A percentile compares a stretch with the other conserved stretches of the same genome.
phyloP scores from a whole-genome alignment of 35 echinoderm and acorn worm genomes.

The Heliocidaris tuberculata region DNA sequence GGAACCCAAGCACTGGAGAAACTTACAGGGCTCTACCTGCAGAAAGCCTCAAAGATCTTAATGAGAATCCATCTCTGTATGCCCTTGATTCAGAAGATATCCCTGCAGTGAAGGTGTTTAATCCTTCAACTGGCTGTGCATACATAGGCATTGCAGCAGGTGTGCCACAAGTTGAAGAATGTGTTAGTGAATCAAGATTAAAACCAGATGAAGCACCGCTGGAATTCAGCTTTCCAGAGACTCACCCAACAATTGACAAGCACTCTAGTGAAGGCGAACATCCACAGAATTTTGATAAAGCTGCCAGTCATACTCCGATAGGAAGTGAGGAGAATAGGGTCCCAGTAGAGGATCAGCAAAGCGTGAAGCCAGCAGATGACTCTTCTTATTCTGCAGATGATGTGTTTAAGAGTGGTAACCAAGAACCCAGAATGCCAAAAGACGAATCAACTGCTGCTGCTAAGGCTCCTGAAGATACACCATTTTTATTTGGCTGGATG shows the following conservation, averaged over 20 bases:
- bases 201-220: neutral
- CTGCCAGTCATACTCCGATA: neutral
- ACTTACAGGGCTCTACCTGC: conserved; percentile 20
- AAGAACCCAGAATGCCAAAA: neutral
- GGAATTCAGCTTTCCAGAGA: neutral
- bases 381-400: neutral
- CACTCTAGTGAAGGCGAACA: neutral
- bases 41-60: conserved; percentile 38
- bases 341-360: neutral
- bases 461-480: neutral
- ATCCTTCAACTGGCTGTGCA: conserved; percentile 22
- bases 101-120: conserved; percentile 33
- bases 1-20: conserved; percentile 5
- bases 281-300: neutral
- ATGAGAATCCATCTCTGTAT: conserved; percentile 33
- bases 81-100: neutral
- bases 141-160: neutral
- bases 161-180: conserved; percentile 15
- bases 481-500: neutral
- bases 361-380: neutral
- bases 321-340: neutral
- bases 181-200: neutral
- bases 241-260: neutral
- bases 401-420: neutral
- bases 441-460: neutral